Conservation (phyloP, 2,113 vertebrate genomes). For the Nestor notabilis region DNA sequence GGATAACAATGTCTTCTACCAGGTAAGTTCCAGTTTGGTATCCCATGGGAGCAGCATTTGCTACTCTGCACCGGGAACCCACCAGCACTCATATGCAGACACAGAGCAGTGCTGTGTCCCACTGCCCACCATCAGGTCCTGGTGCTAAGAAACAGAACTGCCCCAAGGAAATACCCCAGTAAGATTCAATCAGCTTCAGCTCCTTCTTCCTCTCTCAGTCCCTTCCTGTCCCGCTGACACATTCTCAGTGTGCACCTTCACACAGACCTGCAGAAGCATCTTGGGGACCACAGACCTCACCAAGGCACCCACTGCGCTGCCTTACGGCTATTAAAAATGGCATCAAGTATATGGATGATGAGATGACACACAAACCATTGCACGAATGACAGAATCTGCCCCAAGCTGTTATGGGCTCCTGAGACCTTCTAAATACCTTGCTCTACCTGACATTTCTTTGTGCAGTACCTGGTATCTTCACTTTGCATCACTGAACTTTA, state of each 20-base stretch:
- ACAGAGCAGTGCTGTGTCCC: accelerated
- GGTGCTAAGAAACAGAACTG: not conserved
- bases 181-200: not conserved
- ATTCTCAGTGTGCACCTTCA: not conserved
- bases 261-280: not conserved
- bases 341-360: not conserved
- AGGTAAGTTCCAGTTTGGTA: not conserved
- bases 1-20: not conserved
- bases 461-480: not conserved
- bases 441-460: not conserved
- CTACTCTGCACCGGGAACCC: not conserved
- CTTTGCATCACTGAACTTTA: not conserved
- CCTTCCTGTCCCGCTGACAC: not conserved
- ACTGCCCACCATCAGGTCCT: not conserved
- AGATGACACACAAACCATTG: not conserved
- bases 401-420: not conserved
- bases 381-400: not conserved
- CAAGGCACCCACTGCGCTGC: not conserved
- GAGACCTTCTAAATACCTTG: not conserved
- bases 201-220: not conserved
- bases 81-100: not conserved
- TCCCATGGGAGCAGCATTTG: not conserved
- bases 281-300: not conserved
- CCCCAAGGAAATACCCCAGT: not conserved
- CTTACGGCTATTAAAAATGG: not conserved